Percentiles rank a stretch among this genome's conserved stretches.
Evolutionary conservation across 2,888 invertebrate species (phyloP).

Genomic region (Aricia artaxerxes): DNA sequence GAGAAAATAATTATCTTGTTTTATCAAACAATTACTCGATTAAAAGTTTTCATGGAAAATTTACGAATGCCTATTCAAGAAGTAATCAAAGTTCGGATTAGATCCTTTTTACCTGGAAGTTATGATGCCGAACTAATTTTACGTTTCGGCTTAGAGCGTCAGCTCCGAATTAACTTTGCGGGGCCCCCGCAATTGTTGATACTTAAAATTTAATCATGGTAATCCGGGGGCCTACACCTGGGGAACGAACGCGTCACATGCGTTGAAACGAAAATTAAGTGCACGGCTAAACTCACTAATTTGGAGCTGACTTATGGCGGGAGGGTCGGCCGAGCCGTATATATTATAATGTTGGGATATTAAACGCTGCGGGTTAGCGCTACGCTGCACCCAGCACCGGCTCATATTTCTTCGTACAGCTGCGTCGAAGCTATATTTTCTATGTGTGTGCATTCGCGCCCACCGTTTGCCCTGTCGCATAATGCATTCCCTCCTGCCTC

Average conservation of each 20-base stretch:
- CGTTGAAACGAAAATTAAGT: constrained; percentile 59
- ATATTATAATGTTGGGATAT: constrained; percentile 59
- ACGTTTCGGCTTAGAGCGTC: constrained; percentile 1
- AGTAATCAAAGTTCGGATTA: constrained; percentile 1
- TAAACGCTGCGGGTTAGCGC: constrained; percentile 56
- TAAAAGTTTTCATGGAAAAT: constrained; percentile 1
- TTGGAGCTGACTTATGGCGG: constrained; percentile 57
- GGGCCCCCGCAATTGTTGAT: constrained; percentile 33
- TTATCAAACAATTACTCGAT: not conserved
- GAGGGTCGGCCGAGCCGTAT: constrained; percentile 57
- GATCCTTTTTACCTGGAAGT: constrained; percentile 21
- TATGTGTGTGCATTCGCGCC: constrained; percentile 31
- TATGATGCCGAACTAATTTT: constrained; percentile 20
- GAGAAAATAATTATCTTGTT: constrained; percentile 1
- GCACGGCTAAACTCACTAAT: constrained; percentile 59
- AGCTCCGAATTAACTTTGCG: constrained; percentile 16
- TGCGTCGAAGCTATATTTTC: constrained; percentile 41
- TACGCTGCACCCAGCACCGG: constrained; percentile 49
- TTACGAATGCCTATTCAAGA: not conserved
- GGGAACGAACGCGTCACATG: constrained; percentile 46
- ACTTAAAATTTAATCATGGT: constrained; percentile 42
- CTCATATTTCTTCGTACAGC: constrained; percentile 59
- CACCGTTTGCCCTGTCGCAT: not conserved
- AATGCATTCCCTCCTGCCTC: not conserved
- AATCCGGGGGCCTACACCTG: constrained; percentile 40